phyloP scores from a whole-genome alignment of 2,113 vertebrate species.

The Naja naja region DNA sequence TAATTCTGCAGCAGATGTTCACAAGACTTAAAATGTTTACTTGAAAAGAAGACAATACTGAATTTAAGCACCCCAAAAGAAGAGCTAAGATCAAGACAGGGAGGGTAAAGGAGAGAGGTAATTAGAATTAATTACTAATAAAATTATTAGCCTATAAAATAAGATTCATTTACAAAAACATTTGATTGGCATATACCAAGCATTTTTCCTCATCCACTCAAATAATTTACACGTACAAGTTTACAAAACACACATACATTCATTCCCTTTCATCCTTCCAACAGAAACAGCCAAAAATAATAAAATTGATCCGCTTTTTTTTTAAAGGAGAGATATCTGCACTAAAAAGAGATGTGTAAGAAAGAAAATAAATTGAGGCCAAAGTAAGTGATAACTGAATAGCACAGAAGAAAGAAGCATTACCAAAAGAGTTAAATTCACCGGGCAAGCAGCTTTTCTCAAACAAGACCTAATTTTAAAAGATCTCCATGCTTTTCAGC shows the following conservation, averaged over 20 bases:
- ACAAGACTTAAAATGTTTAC: background rate
- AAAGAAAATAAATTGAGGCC: background rate
- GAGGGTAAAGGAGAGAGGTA: background rate
- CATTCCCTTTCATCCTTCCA: background rate
- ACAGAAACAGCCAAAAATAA: background rate
- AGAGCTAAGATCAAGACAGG: background rate
- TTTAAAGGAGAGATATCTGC: background rate
- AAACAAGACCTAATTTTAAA: background rate
- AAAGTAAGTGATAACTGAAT: background rate
- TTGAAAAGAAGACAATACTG: background rate
- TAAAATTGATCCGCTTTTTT: background rate
- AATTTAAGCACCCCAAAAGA: background rate
- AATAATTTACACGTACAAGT: background rate
- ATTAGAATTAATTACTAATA: background rate
- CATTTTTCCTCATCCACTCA: background rate
- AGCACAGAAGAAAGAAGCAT: background rate
- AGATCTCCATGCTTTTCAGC: background rate
- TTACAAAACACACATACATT: background rate
- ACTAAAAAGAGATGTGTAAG: background rate
- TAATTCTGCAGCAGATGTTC: background rate
- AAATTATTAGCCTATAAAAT: background rate
- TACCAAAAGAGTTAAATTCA: background rate
- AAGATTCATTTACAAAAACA: background rate
- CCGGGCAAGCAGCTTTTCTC: background rate
- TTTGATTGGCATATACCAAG: background rate